These are phyloP conservation scores for Anas bernieri DNA, from an alignment of 2,797 vertebrate genomes.

Conservation along the genomic window DNA sequence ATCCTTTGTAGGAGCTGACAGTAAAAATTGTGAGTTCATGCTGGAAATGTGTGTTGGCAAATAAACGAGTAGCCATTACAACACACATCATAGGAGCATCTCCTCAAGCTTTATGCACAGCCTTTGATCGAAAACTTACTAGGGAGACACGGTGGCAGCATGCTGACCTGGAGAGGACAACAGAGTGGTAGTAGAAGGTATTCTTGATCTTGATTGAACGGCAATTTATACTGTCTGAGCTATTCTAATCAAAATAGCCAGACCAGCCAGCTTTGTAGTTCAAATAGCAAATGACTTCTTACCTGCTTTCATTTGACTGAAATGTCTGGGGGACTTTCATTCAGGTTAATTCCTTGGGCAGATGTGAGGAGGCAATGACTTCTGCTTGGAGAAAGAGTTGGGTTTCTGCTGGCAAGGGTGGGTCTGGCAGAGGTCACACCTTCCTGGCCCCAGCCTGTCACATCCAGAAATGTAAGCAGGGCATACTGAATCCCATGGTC, in stretches of 20 bases:
- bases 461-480: not conserved
- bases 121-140: not conserved
- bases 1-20: not conserved
- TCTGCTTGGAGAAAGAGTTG: not conserved
- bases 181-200: not conserved
- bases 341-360: not conserved
- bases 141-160: not conserved
- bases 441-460: not conserved
- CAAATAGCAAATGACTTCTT: conserved; percentile 3
- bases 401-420: not conserved
- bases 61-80: conserved; percentile 17
- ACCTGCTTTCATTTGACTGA: not conserved
- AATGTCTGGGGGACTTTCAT: not conserved
- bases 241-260: not conserved
- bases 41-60: not conserved
- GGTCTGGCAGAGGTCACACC: not conserved
- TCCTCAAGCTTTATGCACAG: not conserved
- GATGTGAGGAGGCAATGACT: not conserved
- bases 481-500: not conserved
- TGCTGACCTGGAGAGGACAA: not conserved
- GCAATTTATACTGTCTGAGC: not conserved
- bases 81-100: not conserved
- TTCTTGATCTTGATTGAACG: not conserved
- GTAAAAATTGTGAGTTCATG: not conserved
- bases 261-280: not conserved